Evolutionary conservation across 2,888 invertebrate genomes (phyloP).

Genomic region (Hypomecis punctinalis): DNA sequence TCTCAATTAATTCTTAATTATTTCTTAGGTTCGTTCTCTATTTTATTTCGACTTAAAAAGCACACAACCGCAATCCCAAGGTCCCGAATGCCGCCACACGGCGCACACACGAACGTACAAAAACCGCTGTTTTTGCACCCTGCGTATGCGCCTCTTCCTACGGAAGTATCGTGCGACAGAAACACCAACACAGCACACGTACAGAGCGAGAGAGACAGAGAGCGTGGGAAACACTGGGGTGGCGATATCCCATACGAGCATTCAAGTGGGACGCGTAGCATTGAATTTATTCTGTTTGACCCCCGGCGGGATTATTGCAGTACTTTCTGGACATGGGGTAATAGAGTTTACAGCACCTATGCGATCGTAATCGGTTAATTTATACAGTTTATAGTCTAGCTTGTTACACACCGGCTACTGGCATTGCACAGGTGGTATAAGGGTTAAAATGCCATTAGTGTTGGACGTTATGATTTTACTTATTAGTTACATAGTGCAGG

Average conservation of each 20-base stretch:
- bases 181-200: conserved; percentile 37
- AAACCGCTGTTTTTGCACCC: conserved; percentile 80
- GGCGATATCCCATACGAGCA: conserved; percentile 81
- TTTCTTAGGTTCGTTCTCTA: no score
- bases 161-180: conserved; percentile 70
- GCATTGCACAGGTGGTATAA: conserved; percentile 35
- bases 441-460: conserved; percentile 17
- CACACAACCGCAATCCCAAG: conserved; percentile 42
- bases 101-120: conserved; percentile 75
- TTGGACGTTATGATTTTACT: neutral
- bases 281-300: conserved; percentile 57
- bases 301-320: conserved; percentile 41
- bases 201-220: conserved; percentile 58
- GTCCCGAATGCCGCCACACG: conserved; percentile 64
- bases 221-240: conserved; percentile 82
- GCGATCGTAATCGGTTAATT: conserved; percentile 58
- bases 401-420: conserved; percentile 22
- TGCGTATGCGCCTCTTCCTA: conserved; percentile 62
- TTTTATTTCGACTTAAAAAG: conserved; percentile 18
- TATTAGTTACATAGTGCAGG: no score
- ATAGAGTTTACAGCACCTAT: conserved; percentile 58
- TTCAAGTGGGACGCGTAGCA: conserved; percentile 69
- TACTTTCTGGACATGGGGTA: conserved; percentile 51
- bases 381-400: conserved; percentile 45
- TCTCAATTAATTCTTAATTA: no score